A percentile compares a stretch with the other conserved stretches of the same genome.
Conservation (phyloP, 2,113 vertebrate genomes). For the Atractosteus spatula region DNA sequence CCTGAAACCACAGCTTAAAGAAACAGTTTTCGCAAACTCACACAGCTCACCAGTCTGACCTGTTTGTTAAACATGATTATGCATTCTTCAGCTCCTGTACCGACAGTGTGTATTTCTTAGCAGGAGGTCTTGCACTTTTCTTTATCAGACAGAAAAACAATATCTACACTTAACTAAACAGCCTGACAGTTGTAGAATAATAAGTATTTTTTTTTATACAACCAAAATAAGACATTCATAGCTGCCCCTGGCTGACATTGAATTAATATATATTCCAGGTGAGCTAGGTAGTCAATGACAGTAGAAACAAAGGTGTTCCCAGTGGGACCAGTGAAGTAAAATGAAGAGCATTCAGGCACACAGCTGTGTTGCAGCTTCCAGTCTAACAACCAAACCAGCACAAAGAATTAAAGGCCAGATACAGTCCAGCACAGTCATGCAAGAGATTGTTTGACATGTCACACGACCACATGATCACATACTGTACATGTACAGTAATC, state of each 20-base stretch:
- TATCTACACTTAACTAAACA: background rate
- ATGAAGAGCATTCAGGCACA: slow-evolving; percentile 6
- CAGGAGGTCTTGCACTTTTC: too few relatives aligned
- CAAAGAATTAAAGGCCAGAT: background rate
- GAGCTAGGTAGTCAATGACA: slow-evolving; percentile 2
- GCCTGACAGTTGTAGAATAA: background rate
- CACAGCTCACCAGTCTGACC: too few relatives aligned
- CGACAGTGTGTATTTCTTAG: too few relatives aligned
- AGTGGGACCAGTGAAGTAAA: background rate
- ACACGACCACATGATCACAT: background rate
- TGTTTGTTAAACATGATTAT: too few relatives aligned
- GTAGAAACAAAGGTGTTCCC: slow-evolving; percentile 5
- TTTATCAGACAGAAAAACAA: too few relatives aligned
- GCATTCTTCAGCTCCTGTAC: too few relatives aligned
- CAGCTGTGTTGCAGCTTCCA: background rate
- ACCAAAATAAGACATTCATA: background rate
- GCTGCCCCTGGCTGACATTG: background rate
- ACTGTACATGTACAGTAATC: too few relatives aligned
- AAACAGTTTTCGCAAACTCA: too few relatives aligned
- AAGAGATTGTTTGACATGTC: background rate
- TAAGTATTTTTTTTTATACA: background rate
- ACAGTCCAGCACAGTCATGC: background rate
- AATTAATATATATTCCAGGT: background rate
- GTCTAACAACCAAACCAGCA: background rate
- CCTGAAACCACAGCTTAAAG: too few relatives aligned